phyloP scores from a whole-genome alignment of 2,113 vertebrate species.

The Ictalurus punctatus region DNA sequence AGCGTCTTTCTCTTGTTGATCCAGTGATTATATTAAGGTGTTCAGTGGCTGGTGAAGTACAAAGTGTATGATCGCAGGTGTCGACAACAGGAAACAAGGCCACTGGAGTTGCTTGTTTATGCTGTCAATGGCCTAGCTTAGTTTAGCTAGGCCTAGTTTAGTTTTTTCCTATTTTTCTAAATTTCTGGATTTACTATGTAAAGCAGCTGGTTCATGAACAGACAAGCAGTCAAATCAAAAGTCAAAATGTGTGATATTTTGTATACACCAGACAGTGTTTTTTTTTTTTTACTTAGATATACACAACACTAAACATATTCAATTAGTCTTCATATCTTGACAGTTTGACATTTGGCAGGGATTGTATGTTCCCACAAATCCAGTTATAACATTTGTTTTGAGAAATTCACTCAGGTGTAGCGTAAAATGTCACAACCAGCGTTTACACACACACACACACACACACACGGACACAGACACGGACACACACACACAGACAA shows the following conservation, averaged over 20 bases:
- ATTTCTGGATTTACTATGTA: neutral
- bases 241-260: neutral
- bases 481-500: neutral
- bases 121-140: neutral
- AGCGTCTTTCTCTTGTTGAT: neutral
- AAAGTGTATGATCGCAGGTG: neutral
- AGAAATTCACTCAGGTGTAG: neutral
- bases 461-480: neutral
- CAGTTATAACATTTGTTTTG: neutral
- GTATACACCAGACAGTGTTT: neutral
- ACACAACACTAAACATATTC: neutral
- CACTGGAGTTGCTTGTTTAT: neutral
- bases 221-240: neutral
- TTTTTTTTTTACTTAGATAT: neutral
- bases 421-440: neutral
- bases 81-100: neutral
- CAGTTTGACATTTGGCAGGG: neutral
- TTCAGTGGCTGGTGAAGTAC: neutral
- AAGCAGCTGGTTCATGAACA: neutral
- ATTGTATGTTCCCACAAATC: neutral
- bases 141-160: too few relatives aligned
- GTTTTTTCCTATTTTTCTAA: neutral
- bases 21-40: neutral
- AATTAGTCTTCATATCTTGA: neutral
- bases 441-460: neutral